phyloP scores from a whole-genome alignment of 2,888 invertebrate species.

The Synanthedon myopaeformis region DNA sequence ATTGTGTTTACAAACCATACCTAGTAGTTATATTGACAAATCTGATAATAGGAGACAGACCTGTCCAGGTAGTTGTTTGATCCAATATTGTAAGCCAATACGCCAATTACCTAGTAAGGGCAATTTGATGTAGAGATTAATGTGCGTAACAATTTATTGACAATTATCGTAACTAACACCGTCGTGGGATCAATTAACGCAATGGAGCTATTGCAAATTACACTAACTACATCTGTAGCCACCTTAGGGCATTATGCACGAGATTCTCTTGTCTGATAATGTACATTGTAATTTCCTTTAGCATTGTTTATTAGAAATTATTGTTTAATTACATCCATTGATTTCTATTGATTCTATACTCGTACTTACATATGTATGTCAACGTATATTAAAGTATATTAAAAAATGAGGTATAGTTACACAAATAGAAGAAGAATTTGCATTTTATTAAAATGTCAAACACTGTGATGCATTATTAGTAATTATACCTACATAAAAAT shows the following conservation, averaged over 20 bases:
- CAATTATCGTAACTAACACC: conserved; percentile 60
- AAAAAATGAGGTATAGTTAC: too few species aligned
- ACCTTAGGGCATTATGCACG: neutral
- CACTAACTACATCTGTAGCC: conserved; percentile 28
- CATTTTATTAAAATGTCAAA: too few species aligned
- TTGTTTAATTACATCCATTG: too few species aligned
- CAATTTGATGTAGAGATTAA: conserved; percentile 62
- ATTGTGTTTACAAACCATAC: too few species aligned
- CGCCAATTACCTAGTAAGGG: conserved; percentile 18
- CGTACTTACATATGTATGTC: too few species aligned
- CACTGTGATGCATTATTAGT: too few species aligned
- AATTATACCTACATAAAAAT: too few species aligned
- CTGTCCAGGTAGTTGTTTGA: conserved; percentile 3
- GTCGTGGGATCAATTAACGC: conserved; percentile 62
- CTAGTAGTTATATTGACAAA: too few species aligned
- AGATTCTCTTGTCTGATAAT: neutral
- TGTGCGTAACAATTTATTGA: conserved; percentile 63
- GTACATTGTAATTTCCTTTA: neutral
- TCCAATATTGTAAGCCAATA: conserved; percentile 26
- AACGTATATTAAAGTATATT: too few species aligned
- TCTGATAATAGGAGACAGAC: too few species aligned
- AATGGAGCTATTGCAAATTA: conserved; percentile 62
- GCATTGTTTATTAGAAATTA: neutral
- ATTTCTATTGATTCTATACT: too few species aligned
- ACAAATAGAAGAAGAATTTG: too few species aligned